Evolutionary conservation across 2,888 invertebrate genomes (phyloP).

Genomic region (Ptilodon capucinus): DNA sequence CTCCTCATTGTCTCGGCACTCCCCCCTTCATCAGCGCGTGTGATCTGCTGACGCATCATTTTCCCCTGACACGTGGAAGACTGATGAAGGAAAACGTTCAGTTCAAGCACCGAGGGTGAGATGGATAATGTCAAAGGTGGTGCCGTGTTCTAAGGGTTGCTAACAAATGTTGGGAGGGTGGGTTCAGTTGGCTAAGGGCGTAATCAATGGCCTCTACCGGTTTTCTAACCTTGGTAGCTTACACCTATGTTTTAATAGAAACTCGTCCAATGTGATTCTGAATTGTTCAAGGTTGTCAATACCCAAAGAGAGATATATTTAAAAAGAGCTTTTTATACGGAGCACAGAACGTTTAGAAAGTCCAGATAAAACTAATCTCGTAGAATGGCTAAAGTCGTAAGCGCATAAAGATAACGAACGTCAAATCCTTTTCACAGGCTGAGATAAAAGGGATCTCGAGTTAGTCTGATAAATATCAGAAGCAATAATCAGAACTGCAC

Average conservation of each 20-base stretch:
- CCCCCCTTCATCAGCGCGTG: conserved; percentile 19
- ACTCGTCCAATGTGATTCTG: too few species aligned
- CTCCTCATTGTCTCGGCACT: conserved; percentile 26
- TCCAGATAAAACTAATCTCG: background rate
- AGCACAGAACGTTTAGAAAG: background rate
- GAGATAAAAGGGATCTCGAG: background rate
- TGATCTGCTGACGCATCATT: conserved; percentile 46
- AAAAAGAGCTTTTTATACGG: background rate
- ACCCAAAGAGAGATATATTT: background rate
- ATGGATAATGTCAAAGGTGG: background rate
- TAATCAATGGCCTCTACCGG: background rate
- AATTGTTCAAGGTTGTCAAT: background rate
- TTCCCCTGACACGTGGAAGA: conserved; percentile 46
- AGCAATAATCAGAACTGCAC: conserved; percentile 4
- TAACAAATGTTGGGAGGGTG: too few species aligned
- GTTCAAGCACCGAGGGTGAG: background rate
- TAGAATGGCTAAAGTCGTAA: background rate
- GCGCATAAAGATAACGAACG: background rate
- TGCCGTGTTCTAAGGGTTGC: too few species aligned
- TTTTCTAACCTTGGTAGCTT: too few species aligned
- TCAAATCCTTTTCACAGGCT: background rate
- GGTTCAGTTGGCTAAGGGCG: background rate
- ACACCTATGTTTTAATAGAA: too few species aligned
- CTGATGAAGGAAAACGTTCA: conserved; percentile 37
- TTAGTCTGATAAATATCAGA: background rate